Percentiles rank a stretch among this genome's conserved stretches.
Evolutionary conservation across 2,888 invertebrate genomes (phyloP).

Genomic region (Lasioglossum malachurum): DNA sequence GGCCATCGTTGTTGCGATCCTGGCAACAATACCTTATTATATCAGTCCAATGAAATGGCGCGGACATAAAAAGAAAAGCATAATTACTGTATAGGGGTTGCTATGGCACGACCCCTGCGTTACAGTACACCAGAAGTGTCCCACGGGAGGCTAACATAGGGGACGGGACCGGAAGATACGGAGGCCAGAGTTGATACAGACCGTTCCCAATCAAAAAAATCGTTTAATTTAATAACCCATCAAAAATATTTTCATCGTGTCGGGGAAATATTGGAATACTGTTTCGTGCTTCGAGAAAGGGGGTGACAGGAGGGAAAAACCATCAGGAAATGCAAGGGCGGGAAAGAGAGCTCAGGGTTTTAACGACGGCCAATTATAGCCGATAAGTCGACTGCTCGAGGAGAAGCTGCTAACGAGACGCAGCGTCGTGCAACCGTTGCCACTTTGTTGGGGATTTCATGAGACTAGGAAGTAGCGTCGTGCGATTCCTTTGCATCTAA

Average conservation of each 20-base stretch:
- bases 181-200: constrained; percentile 55
- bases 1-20: constrained; percentile 58
- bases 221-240: constrained; percentile 84
- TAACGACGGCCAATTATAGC: constrained; percentile 79
- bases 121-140: constrained; percentile 82
- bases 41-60: constrained; percentile 82
- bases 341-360: constrained; percentile 61
- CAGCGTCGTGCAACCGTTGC: constrained; percentile 29
- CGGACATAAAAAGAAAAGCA: constrained; percentile 83
- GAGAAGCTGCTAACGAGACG: constrained; percentile 71
- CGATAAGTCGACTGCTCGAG: constrained; percentile 66
- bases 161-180: constrained; percentile 47
- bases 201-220: constrained; percentile 78
- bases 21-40: constrained; percentile 81
- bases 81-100: constrained; percentile 84
- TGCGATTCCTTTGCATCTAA: constrained; percentile 14
- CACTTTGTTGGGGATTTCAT: constrained; percentile 34
- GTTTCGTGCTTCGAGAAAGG: background rate
- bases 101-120: constrained; percentile 79
- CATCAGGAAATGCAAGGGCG: constrained; percentile 19
- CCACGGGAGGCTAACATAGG: constrained; percentile 76
- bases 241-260: constrained; percentile 73
- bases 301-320: background rate
- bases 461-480: constrained; percentile 4
- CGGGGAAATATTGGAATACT: constrained; percentile 19